Evolutionary conservation across 2,888 invertebrate genomes (phyloP), one percentile per base, ranked within the genome.

Genomic region (Morpho helenor): DNA sequence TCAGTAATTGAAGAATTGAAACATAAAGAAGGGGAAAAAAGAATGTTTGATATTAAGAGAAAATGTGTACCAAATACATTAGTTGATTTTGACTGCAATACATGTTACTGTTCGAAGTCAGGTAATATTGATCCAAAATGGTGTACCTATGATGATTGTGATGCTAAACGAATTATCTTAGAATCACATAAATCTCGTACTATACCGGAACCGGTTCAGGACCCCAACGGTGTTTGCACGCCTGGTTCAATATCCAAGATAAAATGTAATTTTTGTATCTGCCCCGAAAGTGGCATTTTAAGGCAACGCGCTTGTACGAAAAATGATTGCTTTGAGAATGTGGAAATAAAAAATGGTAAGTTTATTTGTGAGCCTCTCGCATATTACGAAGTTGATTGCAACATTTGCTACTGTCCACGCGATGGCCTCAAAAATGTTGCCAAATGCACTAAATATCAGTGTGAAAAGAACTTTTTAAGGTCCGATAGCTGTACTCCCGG

Each of bases 201-300:
- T 7, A 8, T 48, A 10, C 23, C 42, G 7, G 45, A 50, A 40
- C 23, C 63, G 7, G 41, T 54, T 8, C 59, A 65, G 8, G 68
- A 70, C 50, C 6, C 66, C 0, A 58, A 64, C 7, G 69, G 65
- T 4, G 64, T 65, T 2, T 91, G 91, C 62, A 67, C 62, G 2
- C 77, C 89, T 0, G 89, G 88, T 2, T 72, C 83, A 0, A 78
- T 86, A 16, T 71, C 76, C 6, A 84, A 78, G 67, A 66, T 71
- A 0, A 78, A 79, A 31, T 91, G 91, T 58, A 91, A 91, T 62
- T 86, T 80, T 49, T 91, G 91, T 64, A 84, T 87, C 45, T 91
- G 91, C 57, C 77, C 86, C 1, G 71, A 75, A 8, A 81, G 64
- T 49, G 90, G 88, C 2, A 51, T 70, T 2, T 54, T 74, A 1